Base-by-base conservation (phyloP, 2,113 vertebrate genomes). In the Thymallus thymallus region DNA sequence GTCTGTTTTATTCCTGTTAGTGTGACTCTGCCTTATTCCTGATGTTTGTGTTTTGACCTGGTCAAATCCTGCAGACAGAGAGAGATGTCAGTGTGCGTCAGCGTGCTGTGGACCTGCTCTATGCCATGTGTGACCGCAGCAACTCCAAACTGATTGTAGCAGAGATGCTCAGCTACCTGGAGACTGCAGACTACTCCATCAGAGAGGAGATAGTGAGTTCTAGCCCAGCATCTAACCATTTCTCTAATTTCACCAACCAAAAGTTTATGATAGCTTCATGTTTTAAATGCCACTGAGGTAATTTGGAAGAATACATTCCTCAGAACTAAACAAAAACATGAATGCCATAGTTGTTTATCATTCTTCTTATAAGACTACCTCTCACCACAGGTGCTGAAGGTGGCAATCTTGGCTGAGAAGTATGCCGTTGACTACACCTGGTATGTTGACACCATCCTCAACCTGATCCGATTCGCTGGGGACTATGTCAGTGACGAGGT, bases 401-500 rank as follows among this genome's bases (percentile, higher is more conserved):
- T 97, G 69, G 96, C 96, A 78, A 96, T 97, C 77, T 86, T 97
- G 65, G 96, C 96, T 0, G 96, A 97, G 89, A 97, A 97, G 83
- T 97, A 97, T 0, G 96, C 96, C 0, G 96, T 97, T 73, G 96
- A 97, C 80, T 97, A 97, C 83, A 96, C 96, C 74, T 97, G 96
- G 96, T 97, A 97, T 1, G 96, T 97, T 83, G 96, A 97, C 87
- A 97, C 96, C 73, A 97, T 97, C 74, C 93, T 97, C 35, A 97
- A 97, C 89, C 93, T 97, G 72, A 97, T 97, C 82, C 96, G 96
- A 76, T 96, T 97, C 0, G 96, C 96, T 0, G 96, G 96, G 0
- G 96, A 97, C 88, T 97, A 97, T 0, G 96, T 97, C 85, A 97
- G 96, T 0, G 96, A 97, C 79, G 96, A 97, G 80, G 96, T 97